A percentile compares a stretch with the other conserved stretches of the same genome.
phyloP scores from a whole-genome alignment of 2,888 invertebrate genomes.

The Lamproptera curius region DNA sequence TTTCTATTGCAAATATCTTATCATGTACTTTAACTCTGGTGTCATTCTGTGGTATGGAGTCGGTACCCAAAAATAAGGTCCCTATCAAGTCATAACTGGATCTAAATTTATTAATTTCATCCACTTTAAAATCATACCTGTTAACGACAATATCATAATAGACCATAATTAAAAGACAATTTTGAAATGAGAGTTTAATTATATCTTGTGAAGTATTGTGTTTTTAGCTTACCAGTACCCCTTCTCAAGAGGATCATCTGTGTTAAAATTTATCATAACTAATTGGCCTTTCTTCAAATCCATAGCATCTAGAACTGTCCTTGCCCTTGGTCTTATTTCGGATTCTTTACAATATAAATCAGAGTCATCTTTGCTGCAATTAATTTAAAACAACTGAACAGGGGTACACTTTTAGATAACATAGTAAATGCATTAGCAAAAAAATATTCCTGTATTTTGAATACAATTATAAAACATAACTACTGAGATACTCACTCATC shows the following conservation, averaged over 20 bases:
- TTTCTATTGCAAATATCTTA: conserved; percentile 83
- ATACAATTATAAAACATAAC: no score
- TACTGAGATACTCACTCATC: conserved; percentile 55
- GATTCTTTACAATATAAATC: conserved; percentile 57
- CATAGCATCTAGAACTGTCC: conserved; percentile 65
- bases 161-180: no score
- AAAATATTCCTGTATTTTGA: no score
- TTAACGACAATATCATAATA: no score
- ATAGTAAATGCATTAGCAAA: no score
- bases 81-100: conserved; percentile 68
- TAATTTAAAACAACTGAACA: no score
- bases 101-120: conserved; percentile 58
- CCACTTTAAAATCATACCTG: conserved; percentile 79
- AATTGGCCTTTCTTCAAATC: conserved; percentile 78
- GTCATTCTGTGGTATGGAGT: conserved; percentile 77
- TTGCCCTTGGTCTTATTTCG: conserved; percentile 83
- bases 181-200: no score
- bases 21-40: conserved; percentile 76
- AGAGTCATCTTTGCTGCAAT: conserved; percentile 51
- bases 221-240: conserved; percentile 81
- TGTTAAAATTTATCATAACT: conserved; percentile 87
- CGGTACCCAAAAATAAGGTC: conserved; percentile 77
- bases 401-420: no score
- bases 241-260: conserved; percentile 80
- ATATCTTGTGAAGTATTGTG: no score